Conservation (phyloP, 2,797 vertebrate genomes). For the Sebastiscus albofasciatus region DNA sequence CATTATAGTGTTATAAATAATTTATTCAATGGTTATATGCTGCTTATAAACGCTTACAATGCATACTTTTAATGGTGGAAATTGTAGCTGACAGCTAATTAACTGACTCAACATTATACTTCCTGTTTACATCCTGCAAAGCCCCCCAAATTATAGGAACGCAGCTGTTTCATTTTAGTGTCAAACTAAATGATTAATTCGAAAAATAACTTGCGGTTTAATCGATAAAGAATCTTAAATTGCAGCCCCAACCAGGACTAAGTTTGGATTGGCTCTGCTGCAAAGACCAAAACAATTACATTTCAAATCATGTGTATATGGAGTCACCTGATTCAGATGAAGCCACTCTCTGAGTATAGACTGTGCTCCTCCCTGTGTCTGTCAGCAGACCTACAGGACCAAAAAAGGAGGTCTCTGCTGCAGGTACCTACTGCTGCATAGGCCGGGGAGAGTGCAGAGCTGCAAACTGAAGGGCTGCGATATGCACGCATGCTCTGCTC, state of each 20-base stretch:
- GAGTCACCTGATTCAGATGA: background rate
- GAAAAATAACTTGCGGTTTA: background rate
- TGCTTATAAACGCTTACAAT: background rate
- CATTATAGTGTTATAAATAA: background rate
- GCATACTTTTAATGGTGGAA: background rate
- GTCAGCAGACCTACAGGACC: constrained; percentile 25
- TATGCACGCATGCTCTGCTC: constrained; percentile 17
- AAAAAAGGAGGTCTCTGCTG: constrained; percentile 18
- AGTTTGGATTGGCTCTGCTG: background rate
- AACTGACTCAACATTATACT: background rate
- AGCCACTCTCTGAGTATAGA: background rate
- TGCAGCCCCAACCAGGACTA: background rate
- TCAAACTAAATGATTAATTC: background rate
- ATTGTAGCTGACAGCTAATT: background rate
- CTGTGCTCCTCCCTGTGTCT: constrained; percentile 22
- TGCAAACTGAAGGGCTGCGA: constrained; percentile 34
- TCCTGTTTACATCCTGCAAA: background rate
- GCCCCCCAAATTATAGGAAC: background rate
- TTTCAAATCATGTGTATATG: background rate
- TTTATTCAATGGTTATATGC: background rate
- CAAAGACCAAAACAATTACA: background rate
- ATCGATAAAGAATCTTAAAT: background rate
- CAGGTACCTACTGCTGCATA: constrained; percentile 65
- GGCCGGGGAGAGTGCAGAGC: constrained; percentile 40
- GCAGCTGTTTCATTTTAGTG: background rate